These are phyloP conservation scores for Cyanoramphus novaezelandiae DNA, from an alignment of 2,113 vertebrate genomes.

Conservation along the genomic window DNA sequence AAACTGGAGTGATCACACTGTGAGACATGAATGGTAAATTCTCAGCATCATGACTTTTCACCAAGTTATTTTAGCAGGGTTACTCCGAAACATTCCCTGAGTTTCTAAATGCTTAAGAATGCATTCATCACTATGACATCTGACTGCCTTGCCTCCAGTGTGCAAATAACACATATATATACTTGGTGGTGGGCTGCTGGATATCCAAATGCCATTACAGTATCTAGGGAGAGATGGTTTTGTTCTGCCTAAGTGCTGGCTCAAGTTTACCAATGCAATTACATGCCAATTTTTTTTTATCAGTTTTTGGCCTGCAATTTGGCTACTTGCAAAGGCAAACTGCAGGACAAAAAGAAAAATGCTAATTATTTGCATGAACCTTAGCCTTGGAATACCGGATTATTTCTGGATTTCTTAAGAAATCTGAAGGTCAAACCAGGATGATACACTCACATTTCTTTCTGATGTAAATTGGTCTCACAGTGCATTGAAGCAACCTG, in stretches of 20 bases:
- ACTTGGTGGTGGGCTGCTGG: neutral
- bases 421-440: neutral
- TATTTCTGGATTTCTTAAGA: neutral
- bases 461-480: neutral
- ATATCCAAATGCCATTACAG: neutral
- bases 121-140: neutral
- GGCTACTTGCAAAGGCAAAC: neutral
- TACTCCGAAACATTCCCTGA: neutral
- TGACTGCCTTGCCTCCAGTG: accelerated
- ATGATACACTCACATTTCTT: neutral
- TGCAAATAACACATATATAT: neutral
- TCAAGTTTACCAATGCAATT: neutral
- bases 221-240: neutral
- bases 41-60: neutral
- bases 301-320: neutral
- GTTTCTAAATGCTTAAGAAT: neutral
- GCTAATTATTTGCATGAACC: neutral
- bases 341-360: neutral
- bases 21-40: neutral
- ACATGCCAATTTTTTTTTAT: accelerated
- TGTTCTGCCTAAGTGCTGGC: neutral
- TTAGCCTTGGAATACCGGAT: neutral
- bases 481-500: neutral
- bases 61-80: neutral
- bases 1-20: neutral